These are phyloP conservation scores for Epizoanthus scotinus DNA, from an alignment of 92 coral and sea anemone genomes.

Conservation along the genomic window DNA sequence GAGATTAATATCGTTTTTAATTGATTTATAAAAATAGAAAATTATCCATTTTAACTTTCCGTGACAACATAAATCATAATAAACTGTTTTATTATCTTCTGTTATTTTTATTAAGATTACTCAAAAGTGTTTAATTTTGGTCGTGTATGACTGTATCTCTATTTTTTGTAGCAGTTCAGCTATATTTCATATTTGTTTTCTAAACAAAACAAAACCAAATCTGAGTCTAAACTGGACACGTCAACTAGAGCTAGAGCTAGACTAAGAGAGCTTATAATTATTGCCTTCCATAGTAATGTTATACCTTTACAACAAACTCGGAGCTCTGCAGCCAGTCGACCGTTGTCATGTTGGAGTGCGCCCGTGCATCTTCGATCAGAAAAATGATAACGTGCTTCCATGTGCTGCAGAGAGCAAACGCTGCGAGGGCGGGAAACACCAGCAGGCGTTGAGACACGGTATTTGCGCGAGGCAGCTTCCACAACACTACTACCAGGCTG, in stretches of 20 bases:
- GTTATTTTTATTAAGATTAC: no score
- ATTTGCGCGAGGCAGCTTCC: slow-evolving; percentile 47
- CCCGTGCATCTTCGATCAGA: slow-evolving; percentile 25
- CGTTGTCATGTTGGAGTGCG: slow-evolving; percentile 44
- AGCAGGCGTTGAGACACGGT: slow-evolving; percentile 36
- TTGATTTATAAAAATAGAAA: no score
- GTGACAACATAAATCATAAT: no score
- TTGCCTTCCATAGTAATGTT: no score
- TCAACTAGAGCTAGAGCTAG: neutral
- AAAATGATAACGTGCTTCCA: slow-evolving; percentile 52
- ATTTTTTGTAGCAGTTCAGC: no score
- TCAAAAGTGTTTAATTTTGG: no score
- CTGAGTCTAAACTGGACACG: neutral
- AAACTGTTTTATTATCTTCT: no score
- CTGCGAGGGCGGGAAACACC: slow-evolving; percentile 47
- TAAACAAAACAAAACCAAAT: neutral
- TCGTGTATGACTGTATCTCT: no score
- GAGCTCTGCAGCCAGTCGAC: slow-evolving; percentile 43
- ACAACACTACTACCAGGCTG: slow-evolving; percentile 49
- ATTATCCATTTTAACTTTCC: neutral
- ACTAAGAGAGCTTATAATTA: neutral
- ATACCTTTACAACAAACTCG: slow-evolving; percentile 53
- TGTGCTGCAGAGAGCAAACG: slow-evolving; percentile 35
- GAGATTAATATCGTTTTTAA: no score
- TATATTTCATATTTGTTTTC: neutral